Evolutionary conservation across 2,888 invertebrate species (phyloP), one percentile per base, ranked within the genome.

Genomic region (Lissonota sp.): DNA sequence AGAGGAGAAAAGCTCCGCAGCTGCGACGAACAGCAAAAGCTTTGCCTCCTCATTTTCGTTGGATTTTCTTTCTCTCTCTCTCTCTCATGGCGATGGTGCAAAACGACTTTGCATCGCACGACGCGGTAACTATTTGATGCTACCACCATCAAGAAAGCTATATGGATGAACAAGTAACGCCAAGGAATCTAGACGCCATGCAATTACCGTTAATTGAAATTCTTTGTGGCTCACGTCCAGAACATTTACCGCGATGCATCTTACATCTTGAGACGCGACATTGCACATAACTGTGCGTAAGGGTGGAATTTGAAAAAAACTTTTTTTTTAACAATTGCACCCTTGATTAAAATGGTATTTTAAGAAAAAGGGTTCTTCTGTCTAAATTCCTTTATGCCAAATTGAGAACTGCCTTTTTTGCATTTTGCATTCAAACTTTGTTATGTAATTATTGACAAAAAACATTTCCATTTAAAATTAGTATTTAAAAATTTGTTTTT

Each of bases 161-260:
- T n/a, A n/a, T n/a, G 26, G 26, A 3, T 26, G 26, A 26, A 26
- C 26, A 26, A 26, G 26, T 26, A 26, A 26, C 26, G 26, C 26
- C 26, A 26, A 26, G 46, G 53, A 55, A 53, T 82, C 84, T 86
- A 26, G 26, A 26, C 85, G 87, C 84, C 84, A 85, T 89, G 87
- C 89, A 90, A 91, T 91, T 90, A 89, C 87, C 87, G 87, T 90
- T 90, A 91, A 91, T 91, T 91, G 90, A 90, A 91, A 90, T 88
- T 75, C 89, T 89, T 87, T 86, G 88, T 90, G 89, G 88, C 87
- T 84, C 60, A 79, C 85, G 87, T 87, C 89, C 90, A 90, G 89
- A 83, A 79, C 77, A 74, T 26, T 14, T 16, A 44, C 44, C 37
- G 26, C 67, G 44, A 53, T 46, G 60, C 37, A 53, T n/a, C 62